Evolutionary conservation across 2,888 invertebrate species (phyloP), one percentile per base, ranked within the genome.

Genomic region (Agrochola lota): DNA sequence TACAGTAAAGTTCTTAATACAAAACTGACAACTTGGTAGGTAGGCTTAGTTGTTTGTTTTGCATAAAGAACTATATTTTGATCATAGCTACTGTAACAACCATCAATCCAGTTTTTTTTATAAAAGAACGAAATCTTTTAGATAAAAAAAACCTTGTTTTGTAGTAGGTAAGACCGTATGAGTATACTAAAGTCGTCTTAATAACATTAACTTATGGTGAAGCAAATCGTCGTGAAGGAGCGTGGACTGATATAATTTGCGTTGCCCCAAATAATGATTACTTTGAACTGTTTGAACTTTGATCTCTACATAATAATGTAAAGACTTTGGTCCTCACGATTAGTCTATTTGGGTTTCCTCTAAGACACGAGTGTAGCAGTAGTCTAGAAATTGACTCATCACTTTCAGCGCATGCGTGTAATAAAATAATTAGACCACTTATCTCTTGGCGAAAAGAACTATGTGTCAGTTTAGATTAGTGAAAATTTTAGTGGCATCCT

Each of bases 331-430:
- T 7, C 63, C 6, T 12, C 12, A 35, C n/a, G n/a, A n/a, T 64
- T 40, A 8, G 5, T 43, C 9, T n/a, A 64, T 43, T 64, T 43
- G 17, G n/a, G 40, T 17, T 43, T 17, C 40, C 40, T 64, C 9
- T 40, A n/a, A 43, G n/a, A n/a, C n/a, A 5, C 15, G 43, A 43
- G 15, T 40, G 40, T 59, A 69, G n/a, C n/a, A n/a, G n/a, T n/a
- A n/a, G n/a, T n/a, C n/a, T n/a, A n/a, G n/a, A 70, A 62, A 23
- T 49, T 68, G 49, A 49, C 20, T 67, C 67, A 23, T 30, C 23
- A 9, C 49, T 67, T 67, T 49, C 30, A 23, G 30, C 0, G 49
- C 23, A 49, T 49, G 30, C 8, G 23, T 7, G 23, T 30, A 30
- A 68, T 68, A 23, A 23, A 4, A 49, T 30, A 30, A 67, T 67